Percentiles rank a stretch among this genome's conserved stretches.
These are phyloP conservation scores for Sialis fuliginosa DNA, from an alignment of 2,888 invertebrate genomes.

Conservation along the genomic window DNA sequence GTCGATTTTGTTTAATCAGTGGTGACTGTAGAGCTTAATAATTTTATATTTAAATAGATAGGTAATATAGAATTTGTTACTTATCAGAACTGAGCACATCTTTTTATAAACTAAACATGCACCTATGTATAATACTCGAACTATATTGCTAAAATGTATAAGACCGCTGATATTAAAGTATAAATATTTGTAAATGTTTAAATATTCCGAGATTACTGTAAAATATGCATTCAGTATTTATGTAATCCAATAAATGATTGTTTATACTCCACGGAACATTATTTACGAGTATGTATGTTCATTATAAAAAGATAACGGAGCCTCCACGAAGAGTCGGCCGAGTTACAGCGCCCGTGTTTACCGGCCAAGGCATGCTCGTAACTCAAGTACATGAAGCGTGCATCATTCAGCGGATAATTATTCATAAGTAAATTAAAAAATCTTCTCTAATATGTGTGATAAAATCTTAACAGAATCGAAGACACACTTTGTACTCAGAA, in stretches of 20 bases:
- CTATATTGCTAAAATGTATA: no score
- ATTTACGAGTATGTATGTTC: conserved; percentile 15
- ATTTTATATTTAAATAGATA: not conserved
- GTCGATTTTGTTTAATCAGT: not conserved
- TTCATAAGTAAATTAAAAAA: no score
- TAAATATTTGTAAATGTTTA: no score
- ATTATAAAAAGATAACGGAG: conserved; percentile 12
- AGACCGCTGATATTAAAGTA: no score
- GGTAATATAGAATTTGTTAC: no score
- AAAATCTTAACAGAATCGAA: no score
- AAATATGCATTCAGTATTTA: no score
- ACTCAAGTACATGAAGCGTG: not conserved
- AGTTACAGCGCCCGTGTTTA: not conserved
- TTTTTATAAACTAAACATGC: not conserved
- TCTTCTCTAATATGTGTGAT: no score
- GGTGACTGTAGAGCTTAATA: not conserved
- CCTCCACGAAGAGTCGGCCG: conserved; percentile 9
- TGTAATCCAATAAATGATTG: conserved; percentile 17
- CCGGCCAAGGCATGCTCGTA: not conserved
- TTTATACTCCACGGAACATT: conserved; percentile 16
- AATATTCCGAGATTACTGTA: no score
- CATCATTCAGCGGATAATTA: no score
- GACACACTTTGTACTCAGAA: no score
- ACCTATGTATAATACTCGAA: no score
- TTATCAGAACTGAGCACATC: not conserved